A percentile compares a stretch with the other conserved stretches of the same genome.
Conservation (phyloP, 1,140 invertebrate genomes). For the Dendrolimus kikuchii region DNA sequence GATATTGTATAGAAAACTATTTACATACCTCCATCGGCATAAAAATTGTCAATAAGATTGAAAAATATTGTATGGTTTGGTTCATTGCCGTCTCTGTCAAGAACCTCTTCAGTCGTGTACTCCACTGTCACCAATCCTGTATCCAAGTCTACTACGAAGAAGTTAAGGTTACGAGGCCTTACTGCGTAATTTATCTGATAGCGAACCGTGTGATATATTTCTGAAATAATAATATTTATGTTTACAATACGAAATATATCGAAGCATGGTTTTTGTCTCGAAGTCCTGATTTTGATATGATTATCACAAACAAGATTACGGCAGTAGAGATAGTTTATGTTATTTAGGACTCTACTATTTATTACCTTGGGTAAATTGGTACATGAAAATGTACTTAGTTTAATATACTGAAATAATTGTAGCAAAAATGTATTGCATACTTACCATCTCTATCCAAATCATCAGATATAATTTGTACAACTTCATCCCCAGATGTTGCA, state of each 20-base stretch:
- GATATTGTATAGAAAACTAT: not conserved
- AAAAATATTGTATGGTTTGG: conserved; percentile 59
- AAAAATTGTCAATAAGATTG: conserved; percentile 68
- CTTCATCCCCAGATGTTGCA: conserved; percentile 33
- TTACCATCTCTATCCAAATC: conserved; percentile 74
- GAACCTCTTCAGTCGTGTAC: conserved; percentile 44
- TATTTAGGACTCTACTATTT: no score
- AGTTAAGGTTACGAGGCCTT: conserved; percentile 47
- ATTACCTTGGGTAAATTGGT: no score
- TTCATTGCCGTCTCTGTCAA: conserved; percentile 67
- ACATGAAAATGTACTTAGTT: not conserved
- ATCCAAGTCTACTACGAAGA: conserved; percentile 62
- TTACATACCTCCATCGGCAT: conserved; percentile 52
- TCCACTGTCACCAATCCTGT: conserved; percentile 56
- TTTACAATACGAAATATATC: no score
- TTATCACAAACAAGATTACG: no score
- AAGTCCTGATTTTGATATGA: no score
- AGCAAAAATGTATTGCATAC: conserved; percentile 1
- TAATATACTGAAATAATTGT: not conserved
- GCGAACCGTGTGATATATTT: conserved; percentile 49
- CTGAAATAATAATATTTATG: conserved; percentile 21
- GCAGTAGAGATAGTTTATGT: no score
- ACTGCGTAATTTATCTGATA: conserved; percentile 60
- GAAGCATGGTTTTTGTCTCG: no score
- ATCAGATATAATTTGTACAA: conserved; percentile 41